phyloP scores from a whole-genome alignment of 2,797 vertebrate genomes.

The Syndactyla subalaris region DNA sequence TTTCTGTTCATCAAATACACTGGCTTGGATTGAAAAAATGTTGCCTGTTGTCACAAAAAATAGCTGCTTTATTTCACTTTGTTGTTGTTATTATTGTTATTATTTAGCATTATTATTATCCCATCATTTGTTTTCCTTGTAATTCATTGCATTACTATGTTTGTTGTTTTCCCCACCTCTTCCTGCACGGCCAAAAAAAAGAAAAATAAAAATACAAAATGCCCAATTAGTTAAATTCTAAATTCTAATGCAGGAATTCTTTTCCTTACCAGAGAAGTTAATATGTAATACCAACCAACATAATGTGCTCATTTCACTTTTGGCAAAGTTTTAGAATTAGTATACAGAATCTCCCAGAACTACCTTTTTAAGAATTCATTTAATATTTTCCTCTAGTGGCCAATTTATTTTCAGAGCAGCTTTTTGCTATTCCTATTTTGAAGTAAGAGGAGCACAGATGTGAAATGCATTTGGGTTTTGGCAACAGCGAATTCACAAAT shows the following conservation, averaged over 20 bases:
- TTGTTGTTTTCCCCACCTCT: background rate
- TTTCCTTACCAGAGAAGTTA: background rate
- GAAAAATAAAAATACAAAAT: no score
- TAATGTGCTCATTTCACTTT: background rate
- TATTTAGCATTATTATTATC: background rate
- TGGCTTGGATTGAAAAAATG: background rate
- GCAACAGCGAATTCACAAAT: background rate
- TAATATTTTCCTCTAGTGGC: background rate
- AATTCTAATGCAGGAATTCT: background rate
- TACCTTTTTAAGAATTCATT: background rate
- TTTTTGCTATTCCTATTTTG: background rate
- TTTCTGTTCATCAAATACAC: background rate
- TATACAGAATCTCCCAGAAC: background rate
- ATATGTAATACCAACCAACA: background rate
- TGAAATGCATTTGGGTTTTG: background rate
- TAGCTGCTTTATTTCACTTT: background rate
- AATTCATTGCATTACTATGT: background rate
- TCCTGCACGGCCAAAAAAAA: background rate
- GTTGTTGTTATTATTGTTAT: background rate
- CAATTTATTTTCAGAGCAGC: background rate
- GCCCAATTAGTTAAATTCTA: background rate
- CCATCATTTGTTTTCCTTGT: background rate
- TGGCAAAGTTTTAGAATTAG: background rate
- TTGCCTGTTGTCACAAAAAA: background rate
- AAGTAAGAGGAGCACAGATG: background rate